Percentiles rank a stretch among this genome's conserved stretches.
phyloP scores from a whole-genome alignment of 2,113 vertebrate genomes.

The Megalops atlanticus region DNA sequence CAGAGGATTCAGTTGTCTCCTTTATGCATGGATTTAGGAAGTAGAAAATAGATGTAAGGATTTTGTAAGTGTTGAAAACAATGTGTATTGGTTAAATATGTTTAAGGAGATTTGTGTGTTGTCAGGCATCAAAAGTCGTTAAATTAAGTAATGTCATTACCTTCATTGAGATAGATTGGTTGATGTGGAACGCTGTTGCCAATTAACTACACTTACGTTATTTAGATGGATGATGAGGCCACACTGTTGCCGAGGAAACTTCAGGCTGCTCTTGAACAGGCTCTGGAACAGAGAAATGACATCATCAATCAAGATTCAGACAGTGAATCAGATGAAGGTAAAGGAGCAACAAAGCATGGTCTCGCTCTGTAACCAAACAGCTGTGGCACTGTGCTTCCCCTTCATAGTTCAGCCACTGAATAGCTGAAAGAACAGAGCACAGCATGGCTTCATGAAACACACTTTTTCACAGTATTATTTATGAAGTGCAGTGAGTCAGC shows the following conservation, averaged over 20 bases:
- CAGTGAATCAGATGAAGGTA: slow-evolving; percentile 98
- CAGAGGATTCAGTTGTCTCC: too few species aligned
- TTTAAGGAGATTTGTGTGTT: too few species aligned
- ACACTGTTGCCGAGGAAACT: slow-evolving; percentile 94
- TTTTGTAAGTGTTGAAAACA: too few species aligned
- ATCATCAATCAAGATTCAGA: slow-evolving; percentile 96
- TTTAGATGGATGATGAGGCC: slow-evolving; percentile 97
- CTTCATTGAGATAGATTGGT: not conserved
- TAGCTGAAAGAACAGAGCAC: not conserved
- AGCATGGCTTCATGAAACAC: not conserved
- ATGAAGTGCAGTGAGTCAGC: not conserved
- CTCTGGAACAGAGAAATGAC: slow-evolving; percentile 93
- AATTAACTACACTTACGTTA: slow-evolving; percentile 23
- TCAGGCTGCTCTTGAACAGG: slow-evolving; percentile 95
- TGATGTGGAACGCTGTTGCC: not conserved
- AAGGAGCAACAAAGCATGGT: slow-evolving; percentile 49
- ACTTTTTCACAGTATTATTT: not conserved
- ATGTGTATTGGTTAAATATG: too few species aligned
- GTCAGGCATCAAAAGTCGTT: too few species aligned
- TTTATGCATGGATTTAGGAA: too few species aligned
- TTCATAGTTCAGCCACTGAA: not conserved
- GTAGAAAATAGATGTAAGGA: too few species aligned
- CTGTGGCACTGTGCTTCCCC: not conserved
- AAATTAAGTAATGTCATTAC: too few species aligned
- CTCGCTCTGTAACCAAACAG: too few species aligned